A percentile compares a stretch with the other conserved stretches of the same genome.
These are phyloP conservation scores for Allolobophora icterica DNA, from an alignment of 2,888 invertebrate species.

Conservation along the genomic window DNA sequence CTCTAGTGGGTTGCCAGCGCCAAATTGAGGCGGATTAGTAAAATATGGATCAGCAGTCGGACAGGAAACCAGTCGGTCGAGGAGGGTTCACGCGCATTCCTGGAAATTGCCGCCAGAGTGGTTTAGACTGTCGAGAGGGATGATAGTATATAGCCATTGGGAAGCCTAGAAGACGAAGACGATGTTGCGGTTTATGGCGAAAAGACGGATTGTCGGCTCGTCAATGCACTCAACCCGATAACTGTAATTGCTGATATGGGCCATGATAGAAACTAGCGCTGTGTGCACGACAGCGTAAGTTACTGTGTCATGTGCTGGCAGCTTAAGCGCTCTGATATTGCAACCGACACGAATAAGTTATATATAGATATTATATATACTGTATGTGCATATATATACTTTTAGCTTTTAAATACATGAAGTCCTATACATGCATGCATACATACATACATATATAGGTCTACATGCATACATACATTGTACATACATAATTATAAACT, in stretches of 20 bases:
- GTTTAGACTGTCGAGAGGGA: not conserved
- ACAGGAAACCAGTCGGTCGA: not conserved
- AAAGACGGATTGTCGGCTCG: not conserved
- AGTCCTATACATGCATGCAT: too few relatives aligned
- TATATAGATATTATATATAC: not conserved
- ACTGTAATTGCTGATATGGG: not conserved
- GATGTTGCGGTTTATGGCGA: not conserved
- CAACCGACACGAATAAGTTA: not conserved
- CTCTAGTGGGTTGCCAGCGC: not conserved
- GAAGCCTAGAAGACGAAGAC: not conserved
- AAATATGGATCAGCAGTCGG: not conserved
- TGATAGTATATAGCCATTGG: not conserved
- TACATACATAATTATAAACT: too few relatives aligned
- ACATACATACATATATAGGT: too few relatives aligned
- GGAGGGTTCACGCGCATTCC: not conserved
- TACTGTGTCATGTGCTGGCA: slow-evolving; percentile 1
- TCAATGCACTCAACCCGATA: not conserved
- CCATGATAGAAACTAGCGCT: not conserved
- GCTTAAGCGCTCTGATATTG: not conserved
- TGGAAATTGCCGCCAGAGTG: slow-evolving; percentile 17
- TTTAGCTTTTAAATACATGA: not conserved
- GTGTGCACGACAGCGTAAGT: not conserved
- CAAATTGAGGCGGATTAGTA: not conserved
- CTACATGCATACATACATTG: too few relatives aligned
- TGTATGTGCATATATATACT: not conserved